Base-by-base conservation (phyloP, 2,797 vertebrate species). In the Pantherophis vulpinus region DNA sequence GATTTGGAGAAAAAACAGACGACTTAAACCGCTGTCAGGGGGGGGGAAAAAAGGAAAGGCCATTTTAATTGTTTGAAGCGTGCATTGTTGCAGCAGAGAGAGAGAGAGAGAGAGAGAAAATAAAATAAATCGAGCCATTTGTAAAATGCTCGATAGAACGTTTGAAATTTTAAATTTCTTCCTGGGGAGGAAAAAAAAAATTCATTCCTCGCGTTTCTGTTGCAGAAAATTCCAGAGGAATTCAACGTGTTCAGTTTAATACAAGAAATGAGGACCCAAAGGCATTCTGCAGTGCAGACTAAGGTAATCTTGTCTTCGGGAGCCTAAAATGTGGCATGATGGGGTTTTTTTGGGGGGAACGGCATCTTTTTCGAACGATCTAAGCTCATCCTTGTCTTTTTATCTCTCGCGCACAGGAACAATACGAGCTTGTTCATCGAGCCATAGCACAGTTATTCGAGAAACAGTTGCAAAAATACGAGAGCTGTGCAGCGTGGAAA, bases 211-310 rank as follows among this genome's bases (percentile, higher is more conserved):
- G 90, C 95, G 6, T 86, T 97, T 97, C 0, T 96, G 61, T 97
- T 98, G 94, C 95, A 99, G 99, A 99, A 98, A 98, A 99, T 99
- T 98, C 99, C 99, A 92, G 99, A 99, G 96, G 99, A 99, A 95
- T 99, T 99, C 97, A 99, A 99, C 92, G 98, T 99, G 88, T 99
- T 99, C 96, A 98, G 98, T 96, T 98, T 99, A 98, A 99, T 99
- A 97, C 99, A 99, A 97, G 99, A 99, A 97, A 99, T 99, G 99
- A 98, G 99, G 97, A 99, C 99, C 1, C 99, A 99, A 93, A 98
- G 99, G 79, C 99, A 99, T 98, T 99, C 99, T 56, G 99, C 99
- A 89, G 99, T 99, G 87, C 99, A 99, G 97, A 99, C 99, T 37
- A 99, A 99, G 98, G 99, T 99, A 97, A 89, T 12, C 61, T 27